phyloP scores from a whole-genome alignment of 1,140 invertebrate species.

The Drosophila pruinosa region DNA sequence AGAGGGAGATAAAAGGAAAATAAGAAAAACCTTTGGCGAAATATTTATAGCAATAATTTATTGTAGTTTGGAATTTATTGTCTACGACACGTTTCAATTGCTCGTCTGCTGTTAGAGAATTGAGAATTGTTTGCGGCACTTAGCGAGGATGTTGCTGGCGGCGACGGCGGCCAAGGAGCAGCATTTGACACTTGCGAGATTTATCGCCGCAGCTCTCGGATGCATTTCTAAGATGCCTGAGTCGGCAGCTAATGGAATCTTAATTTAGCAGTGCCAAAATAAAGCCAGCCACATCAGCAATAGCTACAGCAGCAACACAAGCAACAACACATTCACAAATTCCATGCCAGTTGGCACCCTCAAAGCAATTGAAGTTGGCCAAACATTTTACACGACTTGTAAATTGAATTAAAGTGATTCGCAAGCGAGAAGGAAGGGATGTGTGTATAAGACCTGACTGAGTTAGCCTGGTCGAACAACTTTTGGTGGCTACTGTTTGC shows the following conservation, averaged over 20 bases:
- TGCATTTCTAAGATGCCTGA: slow-evolving; percentile 79
- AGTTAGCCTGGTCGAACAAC: slow-evolving; percentile 22
- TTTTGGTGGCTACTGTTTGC: slow-evolving; percentile 50
- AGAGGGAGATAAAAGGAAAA: slow-evolving; percentile 12
- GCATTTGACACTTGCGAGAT: slow-evolving; percentile 80
- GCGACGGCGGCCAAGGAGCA: slow-evolving; percentile 35
- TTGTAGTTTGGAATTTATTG: slow-evolving; percentile 81
- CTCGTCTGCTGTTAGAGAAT: slow-evolving; percentile 67
- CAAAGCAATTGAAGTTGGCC: slow-evolving; percentile 49
- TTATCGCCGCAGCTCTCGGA: slow-evolving; percentile 68
- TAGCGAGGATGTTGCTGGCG: slow-evolving; percentile 62
- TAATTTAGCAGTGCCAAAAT: slow-evolving; percentile 81
- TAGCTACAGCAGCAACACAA: slow-evolving; percentile 25
- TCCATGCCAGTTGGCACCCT: slow-evolving; percentile 74
- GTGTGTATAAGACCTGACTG: too few species aligned
- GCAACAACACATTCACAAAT: slow-evolving; percentile 57
- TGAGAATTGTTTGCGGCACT: slow-evolving; percentile 69
- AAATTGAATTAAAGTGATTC: slow-evolving; percentile 82
- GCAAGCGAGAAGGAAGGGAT: slow-evolving; percentile 40
- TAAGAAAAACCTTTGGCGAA: slow-evolving; percentile 63
- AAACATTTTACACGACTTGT: slow-evolving; percentile 60
- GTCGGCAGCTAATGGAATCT: slow-evolving; percentile 81
- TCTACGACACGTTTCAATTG: slow-evolving; percentile 81
- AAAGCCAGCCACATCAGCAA: slow-evolving; percentile 51
- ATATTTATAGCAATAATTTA: slow-evolving; percentile 81